Base-by-base conservation (phyloP, 2,888 invertebrate genomes). In the Xylota sylvarum region DNA sequence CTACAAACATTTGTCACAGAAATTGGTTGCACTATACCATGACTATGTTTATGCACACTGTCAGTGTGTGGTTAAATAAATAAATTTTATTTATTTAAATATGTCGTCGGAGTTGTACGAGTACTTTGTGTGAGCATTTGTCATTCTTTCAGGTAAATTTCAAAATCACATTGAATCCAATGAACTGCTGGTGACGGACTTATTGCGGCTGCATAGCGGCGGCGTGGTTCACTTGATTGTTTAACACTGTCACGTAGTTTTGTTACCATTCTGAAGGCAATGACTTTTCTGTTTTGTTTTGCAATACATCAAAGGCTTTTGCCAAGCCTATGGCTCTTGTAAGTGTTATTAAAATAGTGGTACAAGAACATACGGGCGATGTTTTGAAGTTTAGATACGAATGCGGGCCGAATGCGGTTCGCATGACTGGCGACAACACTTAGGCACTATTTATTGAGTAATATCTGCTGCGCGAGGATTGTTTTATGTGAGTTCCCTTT, bases 161-260 rank as follows among this genome's bases (percentile, higher is more conserved):
- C 35, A 12, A 74, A 81, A 81, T 62, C 50, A 60, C 40, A 17
- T 60, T 27, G 43, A 27, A 67, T 62, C 40, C 74, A 67, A 67
- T 81, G 74, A 80, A 74, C 80, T 74, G 48, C 43, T 19, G n/a
- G 5, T 67, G 80, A 67, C 19, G 67, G 81, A 56, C 76, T 40
- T 69, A 55, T 40, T 46, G 37, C 64, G 69, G 48, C 27, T 80
- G 65, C 67, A 76, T 69, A 62, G 32, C 46, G 69, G 32, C 46
- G 5, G 32, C 43, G 32, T 35, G 5, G 32, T 50, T 46, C 6
- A 30, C 14, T 23, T 76, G 56, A 56, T 82, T 82, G 48, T 70
- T 58, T 14, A 82, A 64, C 40, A 27, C 70, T 55, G 70, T 82
- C 82, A 82, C 82, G 82, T 82, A 81, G 9, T 32, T 76, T 64